Percentiles rank a stretch among this genome's conserved stretches.
Conservation (phyloP, 35 echinoderm and acorn worm species). For the Ophioderma brevispina region DNA sequence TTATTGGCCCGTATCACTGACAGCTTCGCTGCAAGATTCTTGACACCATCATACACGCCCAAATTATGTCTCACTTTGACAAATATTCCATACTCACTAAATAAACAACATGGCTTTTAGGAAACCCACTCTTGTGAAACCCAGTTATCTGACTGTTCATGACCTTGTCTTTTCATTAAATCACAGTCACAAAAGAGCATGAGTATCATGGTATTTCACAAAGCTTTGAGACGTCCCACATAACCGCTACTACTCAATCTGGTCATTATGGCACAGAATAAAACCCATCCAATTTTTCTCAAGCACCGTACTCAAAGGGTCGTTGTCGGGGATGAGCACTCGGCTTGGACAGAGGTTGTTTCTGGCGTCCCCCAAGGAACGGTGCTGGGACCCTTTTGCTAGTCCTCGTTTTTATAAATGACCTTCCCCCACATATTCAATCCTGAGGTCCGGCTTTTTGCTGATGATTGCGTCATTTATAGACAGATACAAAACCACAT, state of each 20-base stretch:
- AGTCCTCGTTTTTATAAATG: conserved; percentile 10
- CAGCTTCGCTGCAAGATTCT: conserved; percentile 7
- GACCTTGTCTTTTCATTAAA: background rate
- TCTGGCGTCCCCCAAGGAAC: conserved; percentile 43
- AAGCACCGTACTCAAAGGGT: too few species aligned
- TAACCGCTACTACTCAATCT: conserved; percentile 17
- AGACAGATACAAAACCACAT: background rate
- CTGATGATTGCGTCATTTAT: conserved; percentile 35
- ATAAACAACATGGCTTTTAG: conserved; percentile 25
- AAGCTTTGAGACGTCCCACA: conserved; percentile 11
- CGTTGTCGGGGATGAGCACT: conserved; percentile 15
- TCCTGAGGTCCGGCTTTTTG: background rate
- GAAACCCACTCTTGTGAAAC: conserved; percentile 11
- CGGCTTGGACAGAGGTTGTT: background rate
- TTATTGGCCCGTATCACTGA: too few species aligned
- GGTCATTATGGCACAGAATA: conserved; percentile 19
- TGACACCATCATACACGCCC: conserved; percentile 1
- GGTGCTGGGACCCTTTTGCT: conserved; percentile 15
- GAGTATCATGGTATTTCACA: conserved; percentile 26
- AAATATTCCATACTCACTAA: background rate
- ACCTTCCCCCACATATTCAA: background rate
- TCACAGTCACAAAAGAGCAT: conserved; percentile 18
- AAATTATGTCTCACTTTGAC: background rate
- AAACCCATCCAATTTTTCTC: background rate
- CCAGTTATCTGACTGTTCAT: conserved; percentile 18